Base-by-base conservation (phyloP, 1,140 invertebrate species). In the Ips typographus region DNA sequence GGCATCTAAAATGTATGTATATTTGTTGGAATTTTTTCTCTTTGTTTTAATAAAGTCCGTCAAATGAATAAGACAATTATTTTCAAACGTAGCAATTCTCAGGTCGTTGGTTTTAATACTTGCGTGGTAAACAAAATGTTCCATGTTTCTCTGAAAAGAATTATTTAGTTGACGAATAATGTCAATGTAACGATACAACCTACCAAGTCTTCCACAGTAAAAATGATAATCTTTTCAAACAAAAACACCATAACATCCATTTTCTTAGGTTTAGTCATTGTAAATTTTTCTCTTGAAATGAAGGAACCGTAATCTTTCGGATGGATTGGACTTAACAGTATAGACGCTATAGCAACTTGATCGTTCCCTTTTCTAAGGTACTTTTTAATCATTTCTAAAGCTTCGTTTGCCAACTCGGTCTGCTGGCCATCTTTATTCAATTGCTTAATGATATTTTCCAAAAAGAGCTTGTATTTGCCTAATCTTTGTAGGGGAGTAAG, bases 401-500 rank as follows among this genome's bases (percentile, higher is more conserved):
- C 74, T 36, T 65, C 65, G 52, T 72, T 40, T 39, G 71, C 68
- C 51, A 40, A 49, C 43, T 43, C 72, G 41, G 53, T 55, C 39
- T 66, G n/a, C 49, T 68, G 38, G 6, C 68, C 36, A 36, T 72
- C 56, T 67, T 75, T 77, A 2, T 59, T 40, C 51, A 75, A 53
- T 53, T 74, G 70, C 43, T 77, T 77, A 37, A 73, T 64, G 22
- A 78, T 72, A 40, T 76, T 73, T 63, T 77, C 73, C 40, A 78
- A 51, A 2, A 78, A 70, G 40, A 77, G 61, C 49, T 72, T 75
- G 61, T 78, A 78, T 57, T 74, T 77, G 40, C 73, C 77, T 38
- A 77, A 44, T 44, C 77, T 59, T 71, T 78, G 77, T 42, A 78
- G 55, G 36, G 77, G 77, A n/a, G 74, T 77, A 3, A 78, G 59